Evolutionary conservation across 2,888 invertebrate genomes (phyloP), one percentile per base, ranked within the genome.

Genomic region (Drosophila vallismaia): DNA sequence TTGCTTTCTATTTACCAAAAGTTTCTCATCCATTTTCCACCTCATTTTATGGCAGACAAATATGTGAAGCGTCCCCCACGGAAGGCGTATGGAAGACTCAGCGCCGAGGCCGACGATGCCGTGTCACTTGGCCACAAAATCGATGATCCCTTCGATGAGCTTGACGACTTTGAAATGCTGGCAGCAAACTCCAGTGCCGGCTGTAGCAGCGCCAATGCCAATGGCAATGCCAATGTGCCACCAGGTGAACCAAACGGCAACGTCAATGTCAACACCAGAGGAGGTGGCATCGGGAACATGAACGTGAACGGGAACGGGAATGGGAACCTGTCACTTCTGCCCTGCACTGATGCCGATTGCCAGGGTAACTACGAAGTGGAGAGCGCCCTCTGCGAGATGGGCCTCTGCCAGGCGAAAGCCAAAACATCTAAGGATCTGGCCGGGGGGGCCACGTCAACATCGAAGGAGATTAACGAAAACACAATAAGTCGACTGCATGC

Each of bases 401-500:
- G 91, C n/a, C 59, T 83, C 54, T 90, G 78, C 71, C 87, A 74
- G 77, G 76, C 66, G 60, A 85, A 85, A 68, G 88, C 56, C 55
- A 85, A 88, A 68, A 67, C 87, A 76, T 88, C 88, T 85, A 88
- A 83, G 81, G 75, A 86, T 28, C 74, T 86, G 71, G 68, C 77
- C 33, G 19, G 70, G 40, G 53, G 53, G 28, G 54, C 73, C 36
- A 64, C 71, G 59, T 69, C 76, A 52, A 66, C 83, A 71, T 67
- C 70, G 67, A 88, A 91, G 74, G 89, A 91, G 79, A 84, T 91
- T 72, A 91, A 92, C 80, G 90, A 90, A 79, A 91, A 89, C 80
- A 91, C 91, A 64, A 90, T 92, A 84, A 91, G 89, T 77, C 89
- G 92, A 60, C 88, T 92, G 75, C 92, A 92, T 68, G 91, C 92